phyloP scores from a whole-genome alignment of 2,113 vertebrate species.

The Notechis scutatus region DNA sequence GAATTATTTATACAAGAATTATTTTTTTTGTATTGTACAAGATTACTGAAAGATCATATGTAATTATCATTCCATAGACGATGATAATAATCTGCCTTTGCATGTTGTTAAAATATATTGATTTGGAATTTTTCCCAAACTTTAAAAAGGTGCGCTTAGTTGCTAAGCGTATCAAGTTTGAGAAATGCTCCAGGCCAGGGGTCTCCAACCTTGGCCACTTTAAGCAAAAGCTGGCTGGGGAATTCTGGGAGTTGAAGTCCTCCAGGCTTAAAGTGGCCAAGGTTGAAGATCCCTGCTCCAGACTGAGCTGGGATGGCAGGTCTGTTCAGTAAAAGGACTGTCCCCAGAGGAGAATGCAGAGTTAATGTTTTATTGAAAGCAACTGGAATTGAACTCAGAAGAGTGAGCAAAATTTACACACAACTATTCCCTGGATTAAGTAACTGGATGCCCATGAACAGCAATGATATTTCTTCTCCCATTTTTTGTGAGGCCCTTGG shows the following conservation, averaged over 20 bases:
- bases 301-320: not conserved
- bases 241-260: too few relatives aligned
- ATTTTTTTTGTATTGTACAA: not conserved
- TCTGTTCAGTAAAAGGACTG: not conserved
- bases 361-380: not conserved
- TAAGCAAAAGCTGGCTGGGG: too few relatives aligned
- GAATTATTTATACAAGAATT: not conserved
- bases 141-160: not conserved
- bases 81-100: not conserved
- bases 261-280: too few relatives aligned
- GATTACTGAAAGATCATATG: not conserved
- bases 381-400: not conserved
- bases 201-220: too few relatives aligned
- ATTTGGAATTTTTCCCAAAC: not conserved
- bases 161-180: not conserved
- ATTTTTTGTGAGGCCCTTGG: not conserved
- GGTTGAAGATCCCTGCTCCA: not conserved
- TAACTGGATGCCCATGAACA: not conserved
- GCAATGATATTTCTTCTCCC: too few relatives aligned
- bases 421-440: not conserved
- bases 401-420: not conserved
- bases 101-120: not conserved
- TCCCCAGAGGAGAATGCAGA: not conserved
- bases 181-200: not conserved
- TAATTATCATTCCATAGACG: not conserved